Conservation (phyloP, 2,113 vertebrate species). For the Corythoichthys haematopterus region DNA sequence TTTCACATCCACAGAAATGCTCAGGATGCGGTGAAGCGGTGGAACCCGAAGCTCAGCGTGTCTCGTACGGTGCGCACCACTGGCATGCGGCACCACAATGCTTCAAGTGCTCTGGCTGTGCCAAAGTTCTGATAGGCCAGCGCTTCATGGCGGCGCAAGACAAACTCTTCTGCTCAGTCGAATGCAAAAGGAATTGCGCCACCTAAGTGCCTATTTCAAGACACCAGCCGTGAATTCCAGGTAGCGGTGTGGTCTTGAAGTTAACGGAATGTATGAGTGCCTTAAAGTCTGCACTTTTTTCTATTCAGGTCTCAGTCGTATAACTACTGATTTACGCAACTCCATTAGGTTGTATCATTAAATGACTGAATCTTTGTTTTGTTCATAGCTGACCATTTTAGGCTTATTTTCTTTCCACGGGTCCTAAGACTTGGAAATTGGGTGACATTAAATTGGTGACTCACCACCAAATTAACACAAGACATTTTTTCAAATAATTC, state of each 20-base stretch:
- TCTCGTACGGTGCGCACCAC: conserved; percentile 86
- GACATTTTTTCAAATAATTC: not conserved
- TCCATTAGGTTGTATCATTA: not conserved
- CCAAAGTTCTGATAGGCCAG: conserved; percentile 86
- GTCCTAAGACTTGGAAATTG: too few species aligned
- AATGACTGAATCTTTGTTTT: conserved; percentile 6
- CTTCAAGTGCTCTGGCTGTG: conserved; percentile 90
- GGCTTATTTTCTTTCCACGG: not conserved
- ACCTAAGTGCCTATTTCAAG: conserved; percentile 19
- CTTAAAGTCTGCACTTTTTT: not conserved
- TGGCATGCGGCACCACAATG: conserved; percentile 87
- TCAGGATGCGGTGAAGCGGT: conserved; percentile 82
- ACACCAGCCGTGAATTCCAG: not conserved
- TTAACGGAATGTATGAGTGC: not conserved
- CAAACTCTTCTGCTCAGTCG: conserved; percentile 88
- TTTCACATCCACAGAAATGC: conserved; percentile 76
- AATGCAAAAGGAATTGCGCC: conserved; percentile 88
- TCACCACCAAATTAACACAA: not conserved
- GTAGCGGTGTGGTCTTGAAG: not conserved
- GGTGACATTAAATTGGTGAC: not conserved
- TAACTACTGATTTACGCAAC: not conserved
- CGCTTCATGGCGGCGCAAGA: conserved; percentile 89
- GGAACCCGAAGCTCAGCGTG: conserved; percentile 90
- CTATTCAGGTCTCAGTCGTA: not conserved
- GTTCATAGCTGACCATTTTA: not conserved